These are phyloP conservation scores for Neosilurus mollespiculum DNA, from an alignment of 2,797 vertebrate genomes.

Conservation along the genomic window DNA sequence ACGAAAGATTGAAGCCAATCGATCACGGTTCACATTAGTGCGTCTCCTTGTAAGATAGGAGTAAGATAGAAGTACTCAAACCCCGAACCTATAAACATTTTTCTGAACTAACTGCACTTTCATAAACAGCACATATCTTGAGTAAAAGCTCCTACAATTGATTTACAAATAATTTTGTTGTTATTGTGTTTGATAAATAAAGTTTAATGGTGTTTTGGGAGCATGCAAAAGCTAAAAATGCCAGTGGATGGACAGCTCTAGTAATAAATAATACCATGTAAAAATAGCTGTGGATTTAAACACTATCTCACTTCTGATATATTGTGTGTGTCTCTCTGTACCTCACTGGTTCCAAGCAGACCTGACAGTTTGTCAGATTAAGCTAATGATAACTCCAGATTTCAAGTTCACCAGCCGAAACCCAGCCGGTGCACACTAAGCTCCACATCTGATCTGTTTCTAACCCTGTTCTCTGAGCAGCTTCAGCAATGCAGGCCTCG, in stretches of 20 bases:
- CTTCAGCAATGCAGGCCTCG: not conserved
- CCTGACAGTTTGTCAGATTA: constrained; percentile 1
- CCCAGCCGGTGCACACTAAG: not conserved
- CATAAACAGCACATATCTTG: not conserved
- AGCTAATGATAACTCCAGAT: constrained; percentile 18
- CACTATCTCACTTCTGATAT: not conserved
- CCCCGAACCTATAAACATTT: not conserved
- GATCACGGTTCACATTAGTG: not conserved
- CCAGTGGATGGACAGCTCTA: not conserved
- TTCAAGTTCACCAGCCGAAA: constrained; percentile 28
- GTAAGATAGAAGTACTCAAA: not conserved
- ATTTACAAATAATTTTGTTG: not conserved
- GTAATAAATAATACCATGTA: not conserved
- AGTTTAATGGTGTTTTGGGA: not conserved
- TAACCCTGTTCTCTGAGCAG: constrained; percentile 2
- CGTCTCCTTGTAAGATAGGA: not conserved
- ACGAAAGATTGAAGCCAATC: not conserved
- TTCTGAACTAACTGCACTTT: not conserved
- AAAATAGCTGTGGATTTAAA: not conserved
- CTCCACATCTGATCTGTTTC: not conserved
- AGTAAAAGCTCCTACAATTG: not conserved
- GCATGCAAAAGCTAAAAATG: not conserved
- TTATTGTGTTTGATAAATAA: not conserved
- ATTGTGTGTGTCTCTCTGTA: not conserved
- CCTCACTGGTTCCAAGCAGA: constrained; percentile 13